Percentiles rank a stretch among this genome's conserved stretches.
Evolutionary conservation across 2,888 invertebrate genomes (phyloP).

Genomic region (Parnassius orleans): DNA sequence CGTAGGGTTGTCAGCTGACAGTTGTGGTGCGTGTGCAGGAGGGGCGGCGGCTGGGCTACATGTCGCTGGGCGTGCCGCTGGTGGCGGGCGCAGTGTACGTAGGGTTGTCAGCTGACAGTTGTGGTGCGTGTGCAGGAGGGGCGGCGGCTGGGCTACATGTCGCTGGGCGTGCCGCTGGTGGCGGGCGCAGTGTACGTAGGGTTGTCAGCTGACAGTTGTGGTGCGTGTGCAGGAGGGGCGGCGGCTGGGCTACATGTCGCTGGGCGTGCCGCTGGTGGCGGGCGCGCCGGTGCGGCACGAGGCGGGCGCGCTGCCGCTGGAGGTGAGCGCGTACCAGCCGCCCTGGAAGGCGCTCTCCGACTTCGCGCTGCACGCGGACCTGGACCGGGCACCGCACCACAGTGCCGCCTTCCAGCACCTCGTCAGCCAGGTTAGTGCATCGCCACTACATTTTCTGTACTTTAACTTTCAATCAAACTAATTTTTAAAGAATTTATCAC

Average conservation of each 20-base stretch:
- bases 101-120: too few species aligned
- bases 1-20: too few species aligned
- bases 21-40: slow-evolving; percentile 45
- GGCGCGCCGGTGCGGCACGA: slow-evolving; percentile 96
- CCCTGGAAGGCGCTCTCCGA: slow-evolving; percentile 98
- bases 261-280: slow-evolving; percentile 99
- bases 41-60: slow-evolving; percentile 66
- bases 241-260: slow-evolving; percentile 94
- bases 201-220: too few species aligned
- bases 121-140: slow-evolving; percentile 86
- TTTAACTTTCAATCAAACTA: too few species aligned
- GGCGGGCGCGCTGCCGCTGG: slow-evolving; percentile 92
- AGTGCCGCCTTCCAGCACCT: slow-evolving; percentile 97
- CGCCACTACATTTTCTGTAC: neutral
- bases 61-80: too few species aligned
- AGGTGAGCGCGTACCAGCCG: slow-evolving; percentile 95
- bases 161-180: too few species aligned
- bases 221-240: slow-evolving; percentile 89
- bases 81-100: too few species aligned
- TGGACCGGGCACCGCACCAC: slow-evolving; percentile 93
- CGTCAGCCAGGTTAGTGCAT: slow-evolving; percentile 90
- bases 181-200: too few species aligned
- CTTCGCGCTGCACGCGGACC: slow-evolving; percentile 96
- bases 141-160: slow-evolving; percentile 55
- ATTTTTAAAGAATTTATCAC: too few species aligned